Evolutionary conservation across 2,113 vertebrate genomes (phyloP).

Genomic region (Labeo catla): DNA sequence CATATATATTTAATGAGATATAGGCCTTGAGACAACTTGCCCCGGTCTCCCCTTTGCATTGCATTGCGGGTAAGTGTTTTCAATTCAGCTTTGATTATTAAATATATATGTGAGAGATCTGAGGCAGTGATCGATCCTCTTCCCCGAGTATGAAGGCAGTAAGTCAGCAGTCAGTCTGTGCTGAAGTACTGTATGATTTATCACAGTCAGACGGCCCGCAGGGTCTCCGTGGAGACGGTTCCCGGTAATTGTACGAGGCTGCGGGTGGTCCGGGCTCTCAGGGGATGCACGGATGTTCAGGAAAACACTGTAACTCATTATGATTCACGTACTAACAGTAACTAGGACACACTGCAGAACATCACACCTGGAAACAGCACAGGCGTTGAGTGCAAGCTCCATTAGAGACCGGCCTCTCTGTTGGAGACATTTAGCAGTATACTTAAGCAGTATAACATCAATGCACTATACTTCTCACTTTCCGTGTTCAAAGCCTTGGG

Average conservation of each 20-base stretch:
- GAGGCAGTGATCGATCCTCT: neutral
- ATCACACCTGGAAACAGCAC: slow-evolving; percentile 7
- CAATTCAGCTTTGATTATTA: neutral
- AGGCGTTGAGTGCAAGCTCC: neutral
- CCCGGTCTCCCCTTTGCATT: too few relatives aligned
- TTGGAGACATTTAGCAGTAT: too few relatives aligned
- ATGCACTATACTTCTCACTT: too few relatives aligned
- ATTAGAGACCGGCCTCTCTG: neutral
- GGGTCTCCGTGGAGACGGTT: slow-evolving; percentile 68
- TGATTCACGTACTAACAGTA: slow-evolving; percentile 33
- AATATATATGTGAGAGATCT: neutral
- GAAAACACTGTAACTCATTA: slow-evolving; percentile 55
- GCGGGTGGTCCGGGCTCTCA: slow-evolving; percentile 64
- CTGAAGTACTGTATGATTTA: slow-evolving; percentile 8
- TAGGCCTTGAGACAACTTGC: too few relatives aligned
- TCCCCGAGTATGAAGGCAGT: neutral
- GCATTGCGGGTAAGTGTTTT: too few relatives aligned
- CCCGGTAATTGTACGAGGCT: slow-evolving; percentile 64
- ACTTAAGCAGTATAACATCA: too few relatives aligned
- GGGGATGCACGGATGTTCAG: slow-evolving; percentile 60
- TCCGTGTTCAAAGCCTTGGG: too few relatives aligned
- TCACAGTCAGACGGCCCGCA: slow-evolving; percentile 53
- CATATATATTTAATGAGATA: neutral
- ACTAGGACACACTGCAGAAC: neutral
- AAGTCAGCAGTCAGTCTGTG: neutral